Conservation (phyloP, 2,113 vertebrate species). For the Podarcis raffonei region DNA sequence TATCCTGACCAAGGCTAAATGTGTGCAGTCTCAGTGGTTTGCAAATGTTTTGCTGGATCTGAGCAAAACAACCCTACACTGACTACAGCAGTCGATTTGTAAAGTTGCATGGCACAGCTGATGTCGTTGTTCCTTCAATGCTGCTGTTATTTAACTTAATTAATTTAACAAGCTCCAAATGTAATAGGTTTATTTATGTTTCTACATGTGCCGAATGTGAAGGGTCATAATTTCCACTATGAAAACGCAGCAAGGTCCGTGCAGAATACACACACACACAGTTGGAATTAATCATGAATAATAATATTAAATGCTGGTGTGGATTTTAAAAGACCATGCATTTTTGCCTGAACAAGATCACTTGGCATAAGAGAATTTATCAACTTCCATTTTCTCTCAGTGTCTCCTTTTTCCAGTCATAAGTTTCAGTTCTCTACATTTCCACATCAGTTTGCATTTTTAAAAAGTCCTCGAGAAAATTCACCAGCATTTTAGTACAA, state of each 20-base stretch:
- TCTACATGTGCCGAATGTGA: constrained; percentile 30
- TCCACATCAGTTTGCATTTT: too few relatives aligned
- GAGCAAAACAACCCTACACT: not conserved
- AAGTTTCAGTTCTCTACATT: too few relatives aligned
- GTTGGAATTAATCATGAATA: too few relatives aligned
- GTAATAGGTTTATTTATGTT: not conserved
- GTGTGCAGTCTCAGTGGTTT: not conserved
- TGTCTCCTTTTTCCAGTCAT: too few relatives aligned
- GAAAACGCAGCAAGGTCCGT: not conserved
- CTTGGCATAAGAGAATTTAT: not conserved
- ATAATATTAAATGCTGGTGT: too few relatives aligned
- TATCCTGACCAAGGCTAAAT: not conserved
- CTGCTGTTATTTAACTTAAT: not conserved
- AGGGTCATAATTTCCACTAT: constrained; percentile 5
- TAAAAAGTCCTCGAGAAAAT: too few relatives aligned
- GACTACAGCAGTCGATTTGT: not conserved
- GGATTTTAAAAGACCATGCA: not conserved
- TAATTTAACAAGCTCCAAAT: constrained; percentile 39
- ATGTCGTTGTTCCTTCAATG: not conserved
- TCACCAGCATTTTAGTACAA: too few relatives aligned
- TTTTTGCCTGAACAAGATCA: not conserved
- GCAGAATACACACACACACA: not conserved
- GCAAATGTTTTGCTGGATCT: not conserved
- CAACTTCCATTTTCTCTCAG: too few relatives aligned
- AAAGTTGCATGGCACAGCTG: not conserved